These are phyloP conservation scores for Phocides pigmalion DNA, from an alignment of 1,140 invertebrate genomes.

Conservation along the genomic window DNA sequence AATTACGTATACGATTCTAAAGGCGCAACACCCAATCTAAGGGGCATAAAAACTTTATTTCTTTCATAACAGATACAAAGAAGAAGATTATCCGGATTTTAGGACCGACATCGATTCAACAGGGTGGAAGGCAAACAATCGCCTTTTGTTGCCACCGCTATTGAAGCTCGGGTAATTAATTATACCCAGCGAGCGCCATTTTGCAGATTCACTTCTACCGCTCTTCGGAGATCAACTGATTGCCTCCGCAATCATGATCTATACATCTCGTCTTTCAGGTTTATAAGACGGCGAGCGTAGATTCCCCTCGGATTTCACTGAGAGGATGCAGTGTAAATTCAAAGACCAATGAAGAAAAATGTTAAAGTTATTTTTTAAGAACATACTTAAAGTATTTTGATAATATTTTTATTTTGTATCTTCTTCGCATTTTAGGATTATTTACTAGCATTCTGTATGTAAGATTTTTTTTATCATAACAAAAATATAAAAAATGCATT, in stretches of 20 bases:
- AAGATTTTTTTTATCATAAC: too few relatives aligned
- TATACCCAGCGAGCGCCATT: slow-evolving; percentile 62
- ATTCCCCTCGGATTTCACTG: too few relatives aligned
- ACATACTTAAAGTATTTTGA: too few relatives aligned
- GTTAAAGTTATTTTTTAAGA: too few relatives aligned
- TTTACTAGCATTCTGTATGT: too few relatives aligned
- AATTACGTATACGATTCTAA: slow-evolving; percentile 32
- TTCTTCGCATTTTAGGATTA: too few relatives aligned
- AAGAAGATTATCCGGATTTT: slow-evolving; percentile 72
- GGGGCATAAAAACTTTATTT: slow-evolving; percentile 73
- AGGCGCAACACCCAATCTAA: slow-evolving; percentile 52
- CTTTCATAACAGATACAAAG: slow-evolving; percentile 71
- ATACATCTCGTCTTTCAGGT: not conserved
- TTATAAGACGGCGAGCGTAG: too few relatives aligned
- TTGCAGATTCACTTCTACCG: slow-evolving; percentile 68
- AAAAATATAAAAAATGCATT: too few relatives aligned
- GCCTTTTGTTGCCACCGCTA: slow-evolving; percentile 68
- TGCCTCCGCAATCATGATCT: slow-evolving; percentile 43
- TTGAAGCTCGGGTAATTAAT: slow-evolving; percentile 74
- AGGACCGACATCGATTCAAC: slow-evolving; percentile 69
- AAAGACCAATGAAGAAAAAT: too few relatives aligned
- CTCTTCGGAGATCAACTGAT: slow-evolving; percentile 63
- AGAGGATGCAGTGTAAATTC: too few relatives aligned
- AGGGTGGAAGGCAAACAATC: slow-evolving; percentile 72
- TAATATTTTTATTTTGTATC: too few relatives aligned